Conservation (phyloP, 2,888 invertebrate species). For the Mimumesa dahlbomi region DNA sequence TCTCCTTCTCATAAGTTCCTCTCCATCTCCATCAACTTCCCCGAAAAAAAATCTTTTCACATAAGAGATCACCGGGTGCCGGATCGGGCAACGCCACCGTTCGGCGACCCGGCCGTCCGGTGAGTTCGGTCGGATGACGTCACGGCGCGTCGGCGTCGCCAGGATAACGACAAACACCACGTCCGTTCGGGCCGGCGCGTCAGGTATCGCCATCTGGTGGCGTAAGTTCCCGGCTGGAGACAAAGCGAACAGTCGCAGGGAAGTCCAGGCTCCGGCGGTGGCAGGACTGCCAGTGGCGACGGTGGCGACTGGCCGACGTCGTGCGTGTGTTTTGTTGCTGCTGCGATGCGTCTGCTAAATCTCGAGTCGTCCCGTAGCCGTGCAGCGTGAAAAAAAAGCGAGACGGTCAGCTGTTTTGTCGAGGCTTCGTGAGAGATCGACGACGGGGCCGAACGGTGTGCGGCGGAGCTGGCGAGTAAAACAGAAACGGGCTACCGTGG, state of each 20-base stretch:
- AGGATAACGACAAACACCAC: neutral
- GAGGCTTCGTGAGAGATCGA: too few species aligned
- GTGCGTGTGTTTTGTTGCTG: conserved; percentile 61
- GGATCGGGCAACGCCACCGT: too few species aligned
- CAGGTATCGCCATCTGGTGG: conserved; percentile 29
- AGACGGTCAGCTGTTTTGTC: conserved; percentile 56
- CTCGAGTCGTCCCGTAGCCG: conserved; percentile 44
- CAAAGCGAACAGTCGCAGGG: conserved; percentile 19
- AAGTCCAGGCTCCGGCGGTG: conserved; percentile 43
- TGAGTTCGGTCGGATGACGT: neutral
- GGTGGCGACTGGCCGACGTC: conserved; percentile 63
- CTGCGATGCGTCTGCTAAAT: conserved; percentile 65
- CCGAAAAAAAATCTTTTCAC: too few species aligned
- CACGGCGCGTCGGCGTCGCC: neutral
- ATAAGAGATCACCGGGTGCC: too few species aligned
- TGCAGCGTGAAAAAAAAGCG: conserved; percentile 38
- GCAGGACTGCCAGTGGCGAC: conserved; percentile 63
- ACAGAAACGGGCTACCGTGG: too few species aligned
- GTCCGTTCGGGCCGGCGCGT: neutral
- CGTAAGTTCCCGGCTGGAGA: neutral
- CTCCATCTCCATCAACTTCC: too few species aligned
- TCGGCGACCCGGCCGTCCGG: too few species aligned
- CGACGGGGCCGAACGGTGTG: conserved; percentile 7
- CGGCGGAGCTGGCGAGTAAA: neutral
- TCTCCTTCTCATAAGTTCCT: too few species aligned